Base-by-base conservation (phyloP, 2,888 invertebrate genomes). In the Amblyteles armatorius region DNA sequence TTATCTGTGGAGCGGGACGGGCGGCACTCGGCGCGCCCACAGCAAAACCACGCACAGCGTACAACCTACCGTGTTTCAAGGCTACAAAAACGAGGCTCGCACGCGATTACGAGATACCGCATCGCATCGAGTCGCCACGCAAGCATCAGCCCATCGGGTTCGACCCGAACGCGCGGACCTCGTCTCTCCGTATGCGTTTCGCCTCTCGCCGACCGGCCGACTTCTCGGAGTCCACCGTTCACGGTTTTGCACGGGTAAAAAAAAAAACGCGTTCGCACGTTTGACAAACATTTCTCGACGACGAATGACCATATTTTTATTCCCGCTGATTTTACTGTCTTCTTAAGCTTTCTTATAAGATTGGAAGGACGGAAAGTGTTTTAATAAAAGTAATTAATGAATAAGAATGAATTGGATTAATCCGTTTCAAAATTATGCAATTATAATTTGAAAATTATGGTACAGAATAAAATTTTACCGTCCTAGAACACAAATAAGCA, bases 31-130 rank as follows among this genome's bases (percentile, higher is more conserved):
- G 89, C 90, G 87, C 90, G 92, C 91, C 90, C 89, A 55, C 44
- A 67, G 60, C 60, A 26, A 29, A 60, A n/a, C 60, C 60, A 60
- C 60, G 29, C 60, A 29, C 26, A 26, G 60, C 55, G 16, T 44
- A 13, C 44, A 33, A 55, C 73, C 22, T 13, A 79, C 78, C 26
- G 68, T 65, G 82, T 72, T 72, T 76, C 85, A 79, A 82, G 84
- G 79, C 84, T 85, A 50, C 57, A 26, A 79, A 22, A 40, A 40
- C 67, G 63, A 29, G 63, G 68, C 90, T 90, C 88, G 90, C 89
- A 91, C 92, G 91, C 92, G 92, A 92, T 92, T 91, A 91, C 88
- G 86, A 87, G 87, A 87, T 87, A 87, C 82, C 82, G 74, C 84
- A 85, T 86, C 89, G 85, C 88, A 88, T 90, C 88, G 88, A 86